Percentiles rank a stretch among this genome's conserved stretches.
These are phyloP conservation scores for Antheraea pernyi DNA, from an alignment of 1,140 invertebrate genomes.

Conservation along the genomic window DNA sequence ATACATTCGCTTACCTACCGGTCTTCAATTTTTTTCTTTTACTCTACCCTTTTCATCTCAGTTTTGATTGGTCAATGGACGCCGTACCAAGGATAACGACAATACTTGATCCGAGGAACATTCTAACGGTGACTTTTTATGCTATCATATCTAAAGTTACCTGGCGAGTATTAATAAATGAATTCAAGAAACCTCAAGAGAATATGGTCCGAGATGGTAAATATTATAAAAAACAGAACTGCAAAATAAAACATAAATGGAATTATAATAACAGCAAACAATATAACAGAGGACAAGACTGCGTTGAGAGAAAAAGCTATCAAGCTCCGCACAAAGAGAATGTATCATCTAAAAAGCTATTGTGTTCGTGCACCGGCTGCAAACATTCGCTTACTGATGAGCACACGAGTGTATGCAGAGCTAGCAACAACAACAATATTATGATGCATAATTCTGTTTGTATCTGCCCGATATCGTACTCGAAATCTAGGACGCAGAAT, in stretches of 20 bases:
- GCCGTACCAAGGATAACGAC: conserved; percentile 90
- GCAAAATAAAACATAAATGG: conserved; percentile 64
- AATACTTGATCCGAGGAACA: conserved; percentile 87
- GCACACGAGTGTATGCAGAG: conserved; percentile 77
- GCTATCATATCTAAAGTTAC: conserved; percentile 75
- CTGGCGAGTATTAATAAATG: conserved; percentile 59
- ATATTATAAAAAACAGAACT: conserved; percentile 62
- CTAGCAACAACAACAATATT: conserved; percentile 81
- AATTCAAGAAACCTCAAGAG: conserved; percentile 59
- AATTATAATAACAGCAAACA: conserved; percentile 57
- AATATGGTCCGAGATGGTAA: conserved; percentile 45
- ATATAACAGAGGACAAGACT: conserved; percentile 58
- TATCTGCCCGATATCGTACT: conserved; percentile 54
- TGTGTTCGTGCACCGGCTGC: conserved; percentile 77
- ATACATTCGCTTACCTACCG: conserved; percentile 94
- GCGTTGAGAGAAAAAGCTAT: conserved; percentile 57
- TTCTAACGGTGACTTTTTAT: conserved; percentile 87
- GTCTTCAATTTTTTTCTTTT: conserved; percentile 92
- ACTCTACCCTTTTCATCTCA: conserved; percentile 89
- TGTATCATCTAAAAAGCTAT: conserved; percentile 54
- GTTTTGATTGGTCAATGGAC: conserved; percentile 98
- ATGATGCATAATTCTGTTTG: conserved; percentile 72
- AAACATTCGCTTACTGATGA: conserved; percentile 77
- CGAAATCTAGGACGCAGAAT: conserved; percentile 49
- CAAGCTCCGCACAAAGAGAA: conserved; percentile 58